Conservation (phyloP, 1,140 invertebrate species). For the Calycopis cecrops region DNA sequence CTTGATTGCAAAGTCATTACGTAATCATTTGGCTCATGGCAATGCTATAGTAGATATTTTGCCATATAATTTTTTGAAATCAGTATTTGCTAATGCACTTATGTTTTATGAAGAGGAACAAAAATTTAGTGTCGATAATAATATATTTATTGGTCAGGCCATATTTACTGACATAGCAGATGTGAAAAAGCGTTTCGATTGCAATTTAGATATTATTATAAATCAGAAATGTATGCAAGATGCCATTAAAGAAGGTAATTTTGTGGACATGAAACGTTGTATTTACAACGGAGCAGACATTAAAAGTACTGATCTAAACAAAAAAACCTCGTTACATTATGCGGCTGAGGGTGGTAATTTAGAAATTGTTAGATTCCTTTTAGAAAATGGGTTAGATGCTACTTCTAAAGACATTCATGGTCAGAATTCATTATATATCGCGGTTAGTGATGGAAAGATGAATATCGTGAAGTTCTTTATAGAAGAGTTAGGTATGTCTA, state of each 20-base stretch:
- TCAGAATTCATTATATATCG: background rate
- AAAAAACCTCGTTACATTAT: constrained; percentile 2
- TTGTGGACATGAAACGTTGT: background rate
- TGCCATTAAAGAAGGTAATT: background rate
- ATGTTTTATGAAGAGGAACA: background rate
- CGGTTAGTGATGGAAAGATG: background rate
- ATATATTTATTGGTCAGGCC: background rate
- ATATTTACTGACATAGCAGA: background rate
- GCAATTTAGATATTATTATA: background rate
- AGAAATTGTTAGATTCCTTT: constrained; percentile 6
- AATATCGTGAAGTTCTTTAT: constrained; percentile 3
- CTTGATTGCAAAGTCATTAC: background rate
- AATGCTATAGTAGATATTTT: constrained; percentile 6
- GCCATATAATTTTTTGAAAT: background rate
- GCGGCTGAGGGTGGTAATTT: constrained; percentile 4
- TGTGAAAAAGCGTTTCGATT: background rate
- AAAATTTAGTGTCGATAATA: background rate
- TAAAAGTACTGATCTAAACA: background rate
- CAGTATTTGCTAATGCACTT: background rate
- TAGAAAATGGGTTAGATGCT: constrained; percentile 6
- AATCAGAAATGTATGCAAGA: background rate
- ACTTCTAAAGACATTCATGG: constrained; percentile 6
- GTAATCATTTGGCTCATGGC: background rate
- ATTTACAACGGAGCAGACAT: constrained; percentile 5
- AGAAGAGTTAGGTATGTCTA: background rate